These are phyloP conservation scores for Pteruthius melanotis DNA, from an alignment of 2,113 vertebrate species.

Conservation along the genomic window DNA sequence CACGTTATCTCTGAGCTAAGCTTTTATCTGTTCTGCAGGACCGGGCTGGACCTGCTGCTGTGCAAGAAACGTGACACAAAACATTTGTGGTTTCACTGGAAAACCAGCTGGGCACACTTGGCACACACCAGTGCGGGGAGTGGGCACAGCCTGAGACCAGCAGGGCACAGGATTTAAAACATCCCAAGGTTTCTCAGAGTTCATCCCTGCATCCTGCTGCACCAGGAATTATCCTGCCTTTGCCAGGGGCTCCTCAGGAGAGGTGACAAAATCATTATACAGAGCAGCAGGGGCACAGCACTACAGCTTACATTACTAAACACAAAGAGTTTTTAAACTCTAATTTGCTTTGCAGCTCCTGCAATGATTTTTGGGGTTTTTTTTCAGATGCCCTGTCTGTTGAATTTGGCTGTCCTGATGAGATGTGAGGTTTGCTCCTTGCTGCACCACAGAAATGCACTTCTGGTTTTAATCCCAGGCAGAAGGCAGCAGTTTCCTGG, in stretches of 20 bases:
- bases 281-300: background rate
- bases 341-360: background rate
- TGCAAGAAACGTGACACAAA: background rate
- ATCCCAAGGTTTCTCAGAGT: background rate
- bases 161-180: background rate
- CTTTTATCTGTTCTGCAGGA: background rate
- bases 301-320: background rate
- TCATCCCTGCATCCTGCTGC: background rate
- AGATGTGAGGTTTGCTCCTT: background rate
- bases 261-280: background rate
- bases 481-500: background rate
- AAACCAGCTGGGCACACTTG: background rate
- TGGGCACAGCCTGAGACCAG: background rate
- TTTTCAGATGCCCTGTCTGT: background rate
- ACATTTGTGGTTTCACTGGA: background rate
- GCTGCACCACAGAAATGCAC: background rate
- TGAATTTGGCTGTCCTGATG: background rate
- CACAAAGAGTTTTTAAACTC: background rate
- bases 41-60: background rate
- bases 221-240: background rate
- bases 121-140: background rate
- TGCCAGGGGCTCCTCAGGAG: background rate
- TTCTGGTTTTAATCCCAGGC: slow-evolving; percentile 24
- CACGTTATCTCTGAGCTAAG: rapidly evolving
- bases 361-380: background rate